A percentile compares a stretch with the other conserved stretches of the same genome.
phyloP scores from a whole-genome alignment of 2,888 invertebrate genomes.

The Ennomos fuscantarius region DNA sequence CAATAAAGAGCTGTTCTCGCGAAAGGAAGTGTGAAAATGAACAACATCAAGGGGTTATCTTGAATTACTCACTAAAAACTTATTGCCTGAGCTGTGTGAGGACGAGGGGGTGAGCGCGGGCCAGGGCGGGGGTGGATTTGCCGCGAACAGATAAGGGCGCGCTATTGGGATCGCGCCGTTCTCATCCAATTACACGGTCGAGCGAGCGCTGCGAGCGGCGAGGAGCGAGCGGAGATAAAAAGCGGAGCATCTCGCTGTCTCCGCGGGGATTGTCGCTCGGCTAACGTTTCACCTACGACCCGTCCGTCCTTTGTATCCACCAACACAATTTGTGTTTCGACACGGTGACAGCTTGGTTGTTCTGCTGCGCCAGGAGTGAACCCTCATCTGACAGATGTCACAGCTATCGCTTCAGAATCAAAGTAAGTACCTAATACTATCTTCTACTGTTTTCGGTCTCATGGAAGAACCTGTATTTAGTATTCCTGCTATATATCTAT shows the following conservation, averaged over 20 bases:
- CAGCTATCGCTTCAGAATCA: not conserved
- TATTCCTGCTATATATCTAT: too few species aligned
- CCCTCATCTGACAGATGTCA: slow-evolving; percentile 28
- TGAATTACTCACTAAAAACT: slow-evolving; percentile 85
- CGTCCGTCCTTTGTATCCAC: slow-evolving; percentile 61
- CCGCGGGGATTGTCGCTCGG: slow-evolving; percentile 81
- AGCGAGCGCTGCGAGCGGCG: slow-evolving; percentile 78
- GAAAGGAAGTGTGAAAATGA: slow-evolving; percentile 86
- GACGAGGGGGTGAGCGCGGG: slow-evolving; percentile 53
- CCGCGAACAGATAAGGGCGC: slow-evolving; percentile 85
- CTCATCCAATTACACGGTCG: slow-evolving; percentile 86
- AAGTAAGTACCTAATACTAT: too few species aligned
- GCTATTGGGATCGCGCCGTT: slow-evolving; percentile 84
- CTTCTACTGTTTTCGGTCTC: slow-evolving; percentile 21
- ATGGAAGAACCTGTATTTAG: not conserved
- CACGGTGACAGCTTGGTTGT: slow-evolving; percentile 46
- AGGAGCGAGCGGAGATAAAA: slow-evolving; percentile 77
- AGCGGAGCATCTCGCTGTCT: slow-evolving; percentile 76
- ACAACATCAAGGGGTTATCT: slow-evolving; percentile 85
- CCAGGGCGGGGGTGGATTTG: slow-evolving; percentile 69
- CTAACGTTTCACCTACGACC: slow-evolving; percentile 79
- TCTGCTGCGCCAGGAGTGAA: slow-evolving; percentile 17
- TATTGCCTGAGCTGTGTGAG: slow-evolving; percentile 71
- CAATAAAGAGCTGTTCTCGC: slow-evolving; percentile 85
- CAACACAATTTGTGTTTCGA: slow-evolving; percentile 54